Evolutionary conservation across 2,113 vertebrate species (phyloP).

Genomic region (Xenopus tropicalis): UCB_Xtro_10.0 CM004451.2:6718001-6718500

Average conservation of each 20-base stretch:
- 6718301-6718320: slow-evolving; percentile 64
- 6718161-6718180: slow-evolving; percentile 62
- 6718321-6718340: slow-evolving; percentile 49
- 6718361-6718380: slow-evolving; percentile 28
- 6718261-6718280: slow-evolving; percentile 61
- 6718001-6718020: too few relatives aligned
- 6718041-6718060: slow-evolving; percentile 22
- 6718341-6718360: slow-evolving; percentile 4
- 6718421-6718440: slow-evolving; percentile 27
- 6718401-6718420: slow-evolving; percentile 22
- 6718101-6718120: slow-evolving; percentile 65
- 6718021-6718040: too few relatives aligned
- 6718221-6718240: slow-evolving; percentile 64
- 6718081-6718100: slow-evolving; percentile 63
- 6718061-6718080: slow-evolving; percentile 67
- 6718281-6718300: slow-evolving; percentile 66
- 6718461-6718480: too few relatives aligned
- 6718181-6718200: slow-evolving; percentile 76
- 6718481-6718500: too few relatives aligned
- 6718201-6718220: slow-evolving; percentile 69
- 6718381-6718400: neutral
- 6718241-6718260: slow-evolving; percentile 70
- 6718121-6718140: slow-evolving; percentile 57
- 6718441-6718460: too few relatives aligned
- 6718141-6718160: slow-evolving; percentile 46